Evolutionary conservation across 2,888 invertebrate genomes (phyloP).

Genomic region (Entomobrya multifasciata): DNA sequence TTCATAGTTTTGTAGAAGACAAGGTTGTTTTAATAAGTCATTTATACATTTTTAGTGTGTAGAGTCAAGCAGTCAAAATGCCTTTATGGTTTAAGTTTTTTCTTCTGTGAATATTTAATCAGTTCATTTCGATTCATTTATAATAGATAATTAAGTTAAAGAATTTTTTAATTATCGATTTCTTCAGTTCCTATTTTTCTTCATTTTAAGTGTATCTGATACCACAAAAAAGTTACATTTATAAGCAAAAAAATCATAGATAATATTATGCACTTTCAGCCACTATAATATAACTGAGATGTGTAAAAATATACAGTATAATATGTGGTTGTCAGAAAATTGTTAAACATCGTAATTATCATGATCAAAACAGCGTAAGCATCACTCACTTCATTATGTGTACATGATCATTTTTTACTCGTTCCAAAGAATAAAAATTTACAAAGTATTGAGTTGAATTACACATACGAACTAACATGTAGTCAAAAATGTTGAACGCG

Average conservation of each 20-base stretch:
- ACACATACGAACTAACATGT: neutral
- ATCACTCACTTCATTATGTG: slow-evolving; percentile 8
- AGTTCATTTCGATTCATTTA: neutral
- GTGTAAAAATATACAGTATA: no score
- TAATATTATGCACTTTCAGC: no score
- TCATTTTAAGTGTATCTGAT: neutral
- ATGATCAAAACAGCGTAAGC: slow-evolving; percentile 11
- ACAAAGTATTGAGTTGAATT: no score
- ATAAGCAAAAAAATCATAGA: no score
- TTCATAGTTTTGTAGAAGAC: neutral
- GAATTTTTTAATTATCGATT: neutral
- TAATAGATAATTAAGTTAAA: neutral
- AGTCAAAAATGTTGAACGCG: neutral
- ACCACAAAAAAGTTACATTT: no score
- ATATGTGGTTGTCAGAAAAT: no score
- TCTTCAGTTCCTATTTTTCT: neutral
- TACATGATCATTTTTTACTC: no score
- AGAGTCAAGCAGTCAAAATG: neutral
- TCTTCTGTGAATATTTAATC: neutral
- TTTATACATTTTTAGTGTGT: no score
- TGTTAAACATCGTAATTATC: slow-evolving; percentile 18
- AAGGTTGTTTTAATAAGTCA: slow-evolving; percentile 29
- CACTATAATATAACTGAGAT: no score
- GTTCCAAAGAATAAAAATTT: neutral
- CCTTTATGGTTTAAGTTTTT: neutral